Percentiles rank a stretch among this genome's conserved stretches.
Evolutionary conservation across 2,888 invertebrate genomes (phyloP).

Genomic region (Galeruca laticollis): DNA sequence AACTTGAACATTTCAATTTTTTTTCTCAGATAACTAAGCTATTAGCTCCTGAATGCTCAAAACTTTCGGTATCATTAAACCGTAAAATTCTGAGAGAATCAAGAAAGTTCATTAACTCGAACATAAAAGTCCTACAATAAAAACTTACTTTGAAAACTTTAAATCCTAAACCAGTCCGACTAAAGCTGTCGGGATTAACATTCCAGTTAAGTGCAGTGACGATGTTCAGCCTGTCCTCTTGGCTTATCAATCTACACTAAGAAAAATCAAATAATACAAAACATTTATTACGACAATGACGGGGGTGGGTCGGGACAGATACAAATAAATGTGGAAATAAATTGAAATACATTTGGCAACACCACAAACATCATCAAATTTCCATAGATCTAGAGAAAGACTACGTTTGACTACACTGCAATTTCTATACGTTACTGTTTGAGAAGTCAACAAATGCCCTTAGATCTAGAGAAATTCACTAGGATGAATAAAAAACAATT

Average conservation of each 20-base stretch:
- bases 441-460: too few species aligned
- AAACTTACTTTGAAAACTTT: constrained; percentile 18
- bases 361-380: too few species aligned
- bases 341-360: too few species aligned
- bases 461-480: too few species aligned
- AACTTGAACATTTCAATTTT: neutral
- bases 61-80: neutral
- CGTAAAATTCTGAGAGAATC: neutral
- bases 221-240: constrained; percentile 23
- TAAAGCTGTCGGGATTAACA: constrained; percentile 23
- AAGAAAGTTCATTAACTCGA: constrained; percentile 13
- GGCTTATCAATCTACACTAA: neutral
- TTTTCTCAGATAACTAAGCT: neutral
- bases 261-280: neutral
- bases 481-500: too few species aligned
- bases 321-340: too few species aligned
- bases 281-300: too few species aligned
- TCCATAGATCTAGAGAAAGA: too few species aligned
- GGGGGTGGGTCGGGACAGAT: too few species aligned
- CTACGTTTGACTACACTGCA: too few species aligned
- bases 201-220: constrained; percentile 20
- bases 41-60: neutral
- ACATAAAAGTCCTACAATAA: constrained; percentile 14
- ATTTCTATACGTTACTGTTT: too few species aligned
- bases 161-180: constrained; percentile 11